Conservation (phyloP, 2,797 vertebrate genomes). For the Buceros bicornis region DNA sequence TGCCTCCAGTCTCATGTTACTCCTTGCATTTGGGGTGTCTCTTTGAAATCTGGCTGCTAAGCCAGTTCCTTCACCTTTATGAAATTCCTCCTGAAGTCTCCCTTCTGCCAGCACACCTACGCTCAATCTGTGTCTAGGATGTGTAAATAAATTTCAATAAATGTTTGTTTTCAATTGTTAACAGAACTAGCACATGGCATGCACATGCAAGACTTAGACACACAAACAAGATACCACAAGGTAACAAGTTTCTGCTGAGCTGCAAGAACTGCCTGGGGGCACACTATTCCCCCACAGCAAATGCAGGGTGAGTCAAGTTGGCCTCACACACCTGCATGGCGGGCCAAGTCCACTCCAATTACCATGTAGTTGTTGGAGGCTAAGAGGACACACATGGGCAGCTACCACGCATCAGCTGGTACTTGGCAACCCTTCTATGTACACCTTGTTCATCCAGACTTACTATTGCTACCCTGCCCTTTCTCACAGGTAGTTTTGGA, state of each 20-base stretch:
- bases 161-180: constrained; percentile 62
- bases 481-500: not conserved
- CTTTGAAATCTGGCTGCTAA: constrained; percentile 17
- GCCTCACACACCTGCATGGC: not conserved
- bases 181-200: constrained; percentile 9
- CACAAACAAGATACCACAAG: not conserved
- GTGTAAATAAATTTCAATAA: constrained; percentile 56
- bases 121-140: constrained; percentile 51
- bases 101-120: constrained; percentile 63
- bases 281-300: not conserved
- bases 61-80: not conserved
- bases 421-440: not conserved
- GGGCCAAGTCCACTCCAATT: not conserved
- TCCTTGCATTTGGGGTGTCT: not conserved
- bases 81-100: constrained; percentile 13
- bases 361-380: not conserved
- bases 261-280: not conserved
- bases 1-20: not conserved
- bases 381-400: not conserved
- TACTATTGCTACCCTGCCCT: not conserved
- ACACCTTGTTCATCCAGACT: not conserved
- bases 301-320: not conserved
- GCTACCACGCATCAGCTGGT: not conserved
- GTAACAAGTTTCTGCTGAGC: constrained; percentile 10
- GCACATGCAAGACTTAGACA: not conserved